phyloP scores from a whole-genome alignment of 2,113 vertebrate genomes.

The Ictalurus furcatus region DNA sequence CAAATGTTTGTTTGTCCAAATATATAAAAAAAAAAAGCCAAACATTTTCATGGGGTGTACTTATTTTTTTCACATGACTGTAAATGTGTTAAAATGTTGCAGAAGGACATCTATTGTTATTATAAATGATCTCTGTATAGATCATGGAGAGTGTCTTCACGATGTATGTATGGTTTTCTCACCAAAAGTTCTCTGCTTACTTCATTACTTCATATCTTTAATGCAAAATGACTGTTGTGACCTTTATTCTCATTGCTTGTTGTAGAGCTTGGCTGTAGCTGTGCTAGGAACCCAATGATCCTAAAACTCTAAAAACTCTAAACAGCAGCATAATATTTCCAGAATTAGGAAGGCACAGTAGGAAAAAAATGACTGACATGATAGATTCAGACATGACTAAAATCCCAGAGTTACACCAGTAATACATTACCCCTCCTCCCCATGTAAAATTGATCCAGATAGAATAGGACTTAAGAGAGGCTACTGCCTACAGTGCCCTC shows the following conservation, averaged over 20 bases:
- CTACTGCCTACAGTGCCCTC: neutral
- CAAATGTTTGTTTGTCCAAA: too few species aligned
- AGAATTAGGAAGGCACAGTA: neutral
- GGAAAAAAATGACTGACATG: neutral
- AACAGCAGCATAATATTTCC: neutral
- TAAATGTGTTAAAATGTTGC: neutral
- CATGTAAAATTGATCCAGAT: neutral
- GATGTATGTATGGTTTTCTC: neutral
- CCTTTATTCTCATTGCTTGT: neutral
- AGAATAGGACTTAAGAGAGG: neutral
- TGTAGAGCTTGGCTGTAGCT: neutral
- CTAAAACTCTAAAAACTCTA: neutral
- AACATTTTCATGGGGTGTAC: too few species aligned
- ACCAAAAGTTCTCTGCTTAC: neutral
- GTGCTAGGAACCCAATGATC: neutral
- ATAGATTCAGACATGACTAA: neutral
- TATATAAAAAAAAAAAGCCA: too few species aligned
- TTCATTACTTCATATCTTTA: neutral
- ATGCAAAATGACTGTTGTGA: neutral
- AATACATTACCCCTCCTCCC: neutral
- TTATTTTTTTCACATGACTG: too few species aligned
- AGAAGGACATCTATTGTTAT: neutral
- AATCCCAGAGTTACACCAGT: neutral
- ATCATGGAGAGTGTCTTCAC: neutral
- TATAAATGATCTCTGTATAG: neutral